Evolutionary conservation across 2,113 vertebrate genomes (phyloP).

Genomic region (Numenius arquata): DNA sequence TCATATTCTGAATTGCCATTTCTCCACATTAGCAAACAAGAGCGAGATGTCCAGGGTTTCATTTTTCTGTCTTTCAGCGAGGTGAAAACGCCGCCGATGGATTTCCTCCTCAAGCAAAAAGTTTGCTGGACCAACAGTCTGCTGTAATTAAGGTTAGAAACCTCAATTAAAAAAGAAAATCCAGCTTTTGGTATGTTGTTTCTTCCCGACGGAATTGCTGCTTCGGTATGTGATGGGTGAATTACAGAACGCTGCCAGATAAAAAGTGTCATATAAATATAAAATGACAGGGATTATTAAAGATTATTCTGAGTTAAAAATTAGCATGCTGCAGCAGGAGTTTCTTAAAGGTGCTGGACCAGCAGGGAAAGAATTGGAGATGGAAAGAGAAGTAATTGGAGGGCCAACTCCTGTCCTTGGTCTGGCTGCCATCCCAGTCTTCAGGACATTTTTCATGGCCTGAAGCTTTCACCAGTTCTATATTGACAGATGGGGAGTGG

Average conservation of each 20-base stretch:
- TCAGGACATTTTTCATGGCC: neutral
- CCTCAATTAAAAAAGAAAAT: slow-evolving; percentile 46
- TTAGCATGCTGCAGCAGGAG: neutral
- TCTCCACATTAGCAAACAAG: slow-evolving; percentile 30
- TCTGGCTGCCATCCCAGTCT: neutral
- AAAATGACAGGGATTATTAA: neutral
- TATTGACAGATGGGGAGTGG: neutral
- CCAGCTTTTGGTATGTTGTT: neutral
- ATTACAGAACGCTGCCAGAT: neutral
- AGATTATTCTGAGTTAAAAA: neutral
- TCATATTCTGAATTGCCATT: slow-evolving; percentile 21
- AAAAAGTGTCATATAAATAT: neutral
- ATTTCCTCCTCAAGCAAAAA: slow-evolving; percentile 43
- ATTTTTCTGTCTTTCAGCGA: neutral
- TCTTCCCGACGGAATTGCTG: neutral
- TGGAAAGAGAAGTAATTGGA: neutral
- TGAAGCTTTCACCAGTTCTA: neutral
- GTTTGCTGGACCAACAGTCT: slow-evolving; percentile 22
- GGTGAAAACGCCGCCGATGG: slow-evolving; percentile 23
- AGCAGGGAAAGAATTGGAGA: neutral
- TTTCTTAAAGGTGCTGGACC: neutral
- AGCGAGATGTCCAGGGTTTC: neutral
- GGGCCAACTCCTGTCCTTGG: neutral
- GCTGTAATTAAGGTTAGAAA: slow-evolving; percentile 65
- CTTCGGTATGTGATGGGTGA: neutral